Base-by-base conservation (phyloP, 2,797 vertebrate genomes). In the Champsocephalus esox region DNA sequence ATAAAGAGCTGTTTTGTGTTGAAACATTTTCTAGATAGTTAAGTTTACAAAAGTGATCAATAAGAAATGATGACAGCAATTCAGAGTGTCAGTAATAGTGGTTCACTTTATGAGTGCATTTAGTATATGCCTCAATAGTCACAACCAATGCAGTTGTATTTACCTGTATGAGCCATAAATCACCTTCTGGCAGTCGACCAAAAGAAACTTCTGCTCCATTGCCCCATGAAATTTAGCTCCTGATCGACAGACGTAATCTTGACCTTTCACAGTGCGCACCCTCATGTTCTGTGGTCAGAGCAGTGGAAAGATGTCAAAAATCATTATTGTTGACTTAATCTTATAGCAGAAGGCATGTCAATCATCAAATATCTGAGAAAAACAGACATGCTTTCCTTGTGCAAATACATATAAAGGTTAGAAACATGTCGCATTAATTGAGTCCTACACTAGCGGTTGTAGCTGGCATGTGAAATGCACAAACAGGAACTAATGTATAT, bases 111-210 rank as follows among this genome's bases (percentile, higher is more conserved):
- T 51, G 10, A 80, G 34, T 78, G 28, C 13, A 16, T 80, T 71
- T n/a, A 43, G 9, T 55, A 41, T 32, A 70, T 45, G 64, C 63
- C 9, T 75, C 61, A 69, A 3, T 38, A 65, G n/a, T 45, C 48
- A 58, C 17, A 56, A 43, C 5, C 19, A 13, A 21, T 16, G 44
- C 46, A 52, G 19, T 65, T 59, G 34, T 32, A 44, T 87, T 96
- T 96, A 99, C 98, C 98, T 99, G 94, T 99, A 99, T 70, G 98
- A 97, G 84, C 98, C 98, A 64, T 97, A 99, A 80, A 99, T 90
- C 11, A 96, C 96, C 72, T 96, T 99, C 57, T 97, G 96, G 86
- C 97, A 99, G 87, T 99, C 98, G 50, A 97, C 90, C 81, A 99
- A 91, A 62, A 99, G 88, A 94, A 99, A 99, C 86, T 94, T 98